Evolutionary conservation across 2,113 vertebrate species (phyloP), one percentile per base, ranked within the genome.

Genomic region (Nanorana parkeri): DNA sequence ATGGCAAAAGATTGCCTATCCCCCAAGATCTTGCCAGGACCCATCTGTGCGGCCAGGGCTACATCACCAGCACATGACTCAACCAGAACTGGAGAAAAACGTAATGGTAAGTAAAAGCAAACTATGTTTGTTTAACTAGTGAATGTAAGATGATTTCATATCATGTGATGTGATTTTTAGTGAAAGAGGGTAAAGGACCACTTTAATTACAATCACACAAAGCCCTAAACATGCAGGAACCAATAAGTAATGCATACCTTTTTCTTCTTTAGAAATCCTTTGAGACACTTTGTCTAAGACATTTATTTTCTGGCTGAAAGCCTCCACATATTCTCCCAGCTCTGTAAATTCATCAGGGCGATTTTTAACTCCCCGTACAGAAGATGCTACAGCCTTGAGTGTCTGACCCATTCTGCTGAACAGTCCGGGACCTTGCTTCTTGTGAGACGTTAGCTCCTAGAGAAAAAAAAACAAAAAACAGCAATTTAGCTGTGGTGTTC

Each of bases 321-420:
- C 85, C 51, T 97, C 96, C 68, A 95, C 89, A 3, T 99, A 98
- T 66, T 95, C 89, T 73, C 92, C 95, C 89, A 98, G 96, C 69
- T 92, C 87, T 15, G 68, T 88, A 86, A 99, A 98, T 84, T 94
- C 92, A 80, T 96, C 95, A 0, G 96, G 96, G 5, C 96, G 95
- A 86, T 91, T 95, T 89, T 88, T 95, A 61, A 96, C 86, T 1
- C 97, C 96, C 77, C 95, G 90, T 54, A 99, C 92, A 0, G 96
- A 94, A 29, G 93, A 94, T 0, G 96, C 95, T 5, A 97, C 93
- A 0, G 96, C 96, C 84, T 94, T 91, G 84, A 98, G 93, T 0
- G 96, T 96, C 68, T 96, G 97, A 0, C 97, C 96, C 96, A 98
- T 93, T 75, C 94, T 91, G 90, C 93, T 98, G 77, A 99, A 91